phyloP scores from a whole-genome alignment of 1,140 invertebrate genomes.

The Apis florea region DNA sequence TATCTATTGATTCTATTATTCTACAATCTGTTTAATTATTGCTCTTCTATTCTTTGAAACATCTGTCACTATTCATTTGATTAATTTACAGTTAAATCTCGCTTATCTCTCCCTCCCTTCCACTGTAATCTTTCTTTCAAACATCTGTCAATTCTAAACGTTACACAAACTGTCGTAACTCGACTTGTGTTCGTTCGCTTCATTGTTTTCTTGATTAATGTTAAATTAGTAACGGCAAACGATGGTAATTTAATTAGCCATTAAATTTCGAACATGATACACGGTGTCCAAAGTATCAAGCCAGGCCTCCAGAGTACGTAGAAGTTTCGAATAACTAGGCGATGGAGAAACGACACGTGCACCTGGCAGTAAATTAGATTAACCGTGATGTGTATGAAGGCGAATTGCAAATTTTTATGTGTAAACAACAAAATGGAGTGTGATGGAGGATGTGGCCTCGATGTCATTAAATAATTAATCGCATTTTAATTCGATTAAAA shows the following conservation, averaged over 20 bases:
- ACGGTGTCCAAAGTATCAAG: background rate
- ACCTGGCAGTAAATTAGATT: conserved; percentile 12
- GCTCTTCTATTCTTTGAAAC: no score
- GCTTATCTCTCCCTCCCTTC: no score
- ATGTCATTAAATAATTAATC: background rate
- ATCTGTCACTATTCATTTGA: no score
- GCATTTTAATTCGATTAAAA: background rate
- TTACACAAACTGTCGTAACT: background rate
- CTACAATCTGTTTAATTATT: no score
- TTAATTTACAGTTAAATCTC: no score
- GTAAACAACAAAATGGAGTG: background rate
- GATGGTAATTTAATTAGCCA: conserved; percentile 1
- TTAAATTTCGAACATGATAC: conserved; percentile 3
- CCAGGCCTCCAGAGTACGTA: background rate
- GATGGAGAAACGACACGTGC: background rate
- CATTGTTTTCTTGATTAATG: background rate
- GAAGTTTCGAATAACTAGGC: conserved; percentile 7
- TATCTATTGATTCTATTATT: no score
- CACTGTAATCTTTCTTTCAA: background rate
- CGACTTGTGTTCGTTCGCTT: background rate
- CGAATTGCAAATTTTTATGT: background rate
- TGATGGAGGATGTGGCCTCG: no score
- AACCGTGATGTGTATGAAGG: background rate
- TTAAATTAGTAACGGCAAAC: background rate
- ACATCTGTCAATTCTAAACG: background rate